Conservation (phyloP, 2,888 invertebrate genomes). For the Mimachlamys varia region DNA sequence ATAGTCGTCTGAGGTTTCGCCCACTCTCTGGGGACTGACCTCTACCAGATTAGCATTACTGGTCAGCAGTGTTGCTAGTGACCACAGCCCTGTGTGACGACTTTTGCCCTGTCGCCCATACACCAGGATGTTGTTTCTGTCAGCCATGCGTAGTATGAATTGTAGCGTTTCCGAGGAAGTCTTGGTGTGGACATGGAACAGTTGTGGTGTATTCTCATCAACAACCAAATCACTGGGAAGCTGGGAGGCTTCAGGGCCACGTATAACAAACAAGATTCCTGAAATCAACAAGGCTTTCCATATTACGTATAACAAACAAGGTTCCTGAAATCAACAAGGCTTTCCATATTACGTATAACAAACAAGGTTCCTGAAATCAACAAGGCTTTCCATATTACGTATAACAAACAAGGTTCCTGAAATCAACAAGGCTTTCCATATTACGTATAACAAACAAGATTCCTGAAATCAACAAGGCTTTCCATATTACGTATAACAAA, state of each 20-base stretch:
- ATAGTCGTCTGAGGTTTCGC: constrained; percentile 50
- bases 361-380: no score
- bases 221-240: not conserved
- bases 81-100: constrained; percentile 63
- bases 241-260: not conserved
- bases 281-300: not conserved
- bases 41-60: constrained; percentile 67
- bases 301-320: no score
- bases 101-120: constrained; percentile 70
- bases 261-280: constrained; percentile 23
- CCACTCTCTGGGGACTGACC: constrained; percentile 56
- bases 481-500: no score
- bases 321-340: no score
- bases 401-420: no score
- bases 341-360: no score
- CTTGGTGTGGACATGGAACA: constrained; percentile 1
- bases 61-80: constrained; percentile 55
- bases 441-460: no score
- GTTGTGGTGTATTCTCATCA: constrained; percentile 21
- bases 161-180: not conserved
- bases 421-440: no score
- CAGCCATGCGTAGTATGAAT: not conserved
- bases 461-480: no score
- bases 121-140: constrained; percentile 50
- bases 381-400: no score